Percentiles rank a stretch among this genome's conserved stretches.
phyloP scores from a whole-genome alignment of 2,797 vertebrate species.

The Acanthurus tractus region DNA sequence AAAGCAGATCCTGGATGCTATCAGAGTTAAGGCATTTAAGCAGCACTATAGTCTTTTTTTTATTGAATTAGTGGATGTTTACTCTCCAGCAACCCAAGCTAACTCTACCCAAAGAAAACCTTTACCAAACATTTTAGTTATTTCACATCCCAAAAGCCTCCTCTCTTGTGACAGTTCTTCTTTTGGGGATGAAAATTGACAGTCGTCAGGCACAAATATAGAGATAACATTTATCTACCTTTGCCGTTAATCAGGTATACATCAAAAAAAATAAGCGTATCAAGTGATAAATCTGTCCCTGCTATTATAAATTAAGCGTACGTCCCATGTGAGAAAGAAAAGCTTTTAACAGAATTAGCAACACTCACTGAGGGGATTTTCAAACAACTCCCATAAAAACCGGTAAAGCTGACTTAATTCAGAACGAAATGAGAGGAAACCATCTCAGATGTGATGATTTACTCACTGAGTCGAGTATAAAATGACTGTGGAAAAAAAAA shows the following conservation, averaged over 20 bases:
- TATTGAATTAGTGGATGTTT: too few relatives aligned
- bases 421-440: slow-evolving; percentile 60
- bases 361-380: not conserved
- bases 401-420: slow-evolving; percentile 9
- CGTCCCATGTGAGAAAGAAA: not conserved
- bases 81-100: too few relatives aligned
- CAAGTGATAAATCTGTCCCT: not conserved
- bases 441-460: slow-evolving; percentile 58
- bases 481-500: slow-evolving; percentile 33
- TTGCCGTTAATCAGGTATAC: too few relatives aligned
- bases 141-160: too few relatives aligned
- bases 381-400: slow-evolving; percentile 7
- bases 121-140: too few relatives aligned
- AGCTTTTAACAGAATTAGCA: slow-evolving; percentile 13
- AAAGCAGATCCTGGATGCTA: too few relatives aligned
- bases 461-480: slow-evolving; percentile 37
- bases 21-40: too few relatives aligned
- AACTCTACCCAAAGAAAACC: too few relatives aligned
- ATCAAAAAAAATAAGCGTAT: not conserved
- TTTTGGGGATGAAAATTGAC: not conserved
- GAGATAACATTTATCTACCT: not conserved
- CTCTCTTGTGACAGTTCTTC: not conserved
- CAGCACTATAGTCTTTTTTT: too few relatives aligned
- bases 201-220: not conserved
- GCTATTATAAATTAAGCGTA: not conserved